A percentile compares a stretch with the other conserved stretches of the same genome.
phyloP scores from a whole-genome alignment of 2,888 invertebrate genomes.

The Dilophus febrilis region DNA sequence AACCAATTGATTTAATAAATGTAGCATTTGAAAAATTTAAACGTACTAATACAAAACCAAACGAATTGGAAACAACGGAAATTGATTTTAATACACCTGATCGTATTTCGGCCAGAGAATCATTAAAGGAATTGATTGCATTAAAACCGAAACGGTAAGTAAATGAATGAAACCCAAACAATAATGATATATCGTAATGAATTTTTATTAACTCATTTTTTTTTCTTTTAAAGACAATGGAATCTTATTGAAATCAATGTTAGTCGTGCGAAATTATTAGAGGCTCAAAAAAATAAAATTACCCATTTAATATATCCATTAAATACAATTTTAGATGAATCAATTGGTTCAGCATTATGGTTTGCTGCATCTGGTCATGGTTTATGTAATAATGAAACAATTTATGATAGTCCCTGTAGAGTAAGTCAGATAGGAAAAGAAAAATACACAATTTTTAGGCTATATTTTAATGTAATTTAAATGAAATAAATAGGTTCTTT shows the following conservation, averaged over 20 bases:
- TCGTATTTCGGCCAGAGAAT: conserved; percentile 56
- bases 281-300: conserved; percentile 39
- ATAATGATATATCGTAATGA: too few species aligned
- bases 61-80: conserved; percentile 8
- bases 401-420: conserved; percentile 14
- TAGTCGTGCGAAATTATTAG: conserved; percentile 42
- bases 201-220: not conserved
- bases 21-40: conserved; percentile 66
- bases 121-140: conserved; percentile 46
- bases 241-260: conserved; percentile 70
- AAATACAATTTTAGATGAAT: conserved; percentile 83
- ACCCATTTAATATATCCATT: conserved; percentile 71
- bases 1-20: conserved; percentile 80
- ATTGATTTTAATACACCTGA: conserved; percentile 59
- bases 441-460: conserved; percentile 1
- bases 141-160: conserved; percentile 44
- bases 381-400: conserved; percentile 8
- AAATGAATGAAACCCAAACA: too few species aligned
- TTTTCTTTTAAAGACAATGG: conserved; percentile 43
- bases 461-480: conserved; percentile 1
- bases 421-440: too few species aligned
- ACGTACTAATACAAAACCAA: not conserved
- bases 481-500: conserved; percentile 40
- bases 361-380: conserved; percentile 74
- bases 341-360: conserved; percentile 91